Conservation (phyloP, 2,888 invertebrate genomes). For the Barypeithes pellucidus region DNA sequence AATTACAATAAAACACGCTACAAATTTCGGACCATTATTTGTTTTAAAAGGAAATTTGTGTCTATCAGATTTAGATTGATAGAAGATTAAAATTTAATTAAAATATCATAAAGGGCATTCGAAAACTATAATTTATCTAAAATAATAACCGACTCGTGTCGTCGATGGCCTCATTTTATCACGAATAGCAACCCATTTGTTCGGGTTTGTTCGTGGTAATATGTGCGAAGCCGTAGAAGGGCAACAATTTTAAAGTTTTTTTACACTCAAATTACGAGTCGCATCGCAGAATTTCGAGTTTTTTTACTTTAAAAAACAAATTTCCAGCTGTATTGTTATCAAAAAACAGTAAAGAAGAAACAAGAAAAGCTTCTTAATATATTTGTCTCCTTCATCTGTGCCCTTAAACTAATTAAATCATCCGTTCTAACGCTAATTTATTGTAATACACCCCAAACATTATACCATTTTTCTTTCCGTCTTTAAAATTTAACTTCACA, state of each 20-base stretch:
- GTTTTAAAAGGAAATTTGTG: slow-evolving; percentile 44
- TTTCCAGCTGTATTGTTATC: neutral
- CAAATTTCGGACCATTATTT: slow-evolving; percentile 41
- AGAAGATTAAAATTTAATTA: slow-evolving; percentile 49
- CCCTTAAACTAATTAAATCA: slow-evolving; percentile 45
- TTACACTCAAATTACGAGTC: no score
- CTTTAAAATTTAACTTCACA: slow-evolving; percentile 48
- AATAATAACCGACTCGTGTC: no score
- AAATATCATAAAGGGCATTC: slow-evolving; percentile 14
- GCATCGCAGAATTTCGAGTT: no score
- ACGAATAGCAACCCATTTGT: no score
- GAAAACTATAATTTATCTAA: neutral
- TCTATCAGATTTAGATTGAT: slow-evolving; percentile 48
- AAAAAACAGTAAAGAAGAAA: neutral
- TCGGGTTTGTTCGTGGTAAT: no score
- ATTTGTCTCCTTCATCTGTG: slow-evolving; percentile 42
- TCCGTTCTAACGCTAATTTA: slow-evolving; percentile 46
- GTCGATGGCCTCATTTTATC: slow-evolving; percentile 8
- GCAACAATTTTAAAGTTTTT: no score
- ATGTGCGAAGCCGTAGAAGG: no score
- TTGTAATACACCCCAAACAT: slow-evolving; percentile 49
- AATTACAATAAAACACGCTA: slow-evolving; percentile 48
- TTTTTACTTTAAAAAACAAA: no score
- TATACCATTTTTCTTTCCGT: slow-evolving; percentile 47
- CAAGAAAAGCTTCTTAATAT: slow-evolving; percentile 11